Evolutionary conservation across 2,888 invertebrate species (phyloP).

Genomic region (Dermolepida albohirtum): DNA sequence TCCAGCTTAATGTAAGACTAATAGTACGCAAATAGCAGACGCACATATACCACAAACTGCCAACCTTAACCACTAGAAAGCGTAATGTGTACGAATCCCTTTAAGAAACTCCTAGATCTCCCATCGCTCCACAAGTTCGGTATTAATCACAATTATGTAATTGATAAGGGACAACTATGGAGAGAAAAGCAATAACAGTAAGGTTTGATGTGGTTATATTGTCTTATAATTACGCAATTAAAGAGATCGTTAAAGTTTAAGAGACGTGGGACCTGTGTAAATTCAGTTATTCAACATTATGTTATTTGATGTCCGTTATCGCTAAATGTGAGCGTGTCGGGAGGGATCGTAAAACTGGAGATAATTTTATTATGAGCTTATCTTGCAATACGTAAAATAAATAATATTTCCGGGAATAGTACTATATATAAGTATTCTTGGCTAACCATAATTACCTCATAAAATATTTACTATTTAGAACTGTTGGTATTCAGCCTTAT

Average conservation of each 20-base stretch:
- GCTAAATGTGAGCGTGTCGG: not conserved
- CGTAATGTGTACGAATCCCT: conserved; percentile 28
- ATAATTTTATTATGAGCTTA: no score
- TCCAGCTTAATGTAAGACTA: conserved; percentile 48
- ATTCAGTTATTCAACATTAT: conserved; percentile 19
- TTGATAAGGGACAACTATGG: conserved; percentile 13
- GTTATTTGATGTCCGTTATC: conserved; percentile 19
- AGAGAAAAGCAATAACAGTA: conserved; percentile 1
- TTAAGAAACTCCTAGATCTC: not conserved
- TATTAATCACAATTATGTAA: conserved; percentile 25
- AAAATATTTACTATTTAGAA: no score
- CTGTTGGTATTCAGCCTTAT: no score
- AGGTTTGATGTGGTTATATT: conserved; percentile 21
- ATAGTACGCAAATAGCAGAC: conserved; percentile 50
- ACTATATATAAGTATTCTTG: no score
- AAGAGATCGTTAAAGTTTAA: conserved; percentile 22
- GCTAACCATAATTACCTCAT: no score
- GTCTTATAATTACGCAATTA: conserved; percentile 22
- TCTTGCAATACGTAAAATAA: no score
- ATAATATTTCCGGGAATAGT: no score
- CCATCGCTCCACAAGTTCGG: no score
- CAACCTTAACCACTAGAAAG: no score
- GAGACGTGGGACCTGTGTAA: conserved; percentile 4
- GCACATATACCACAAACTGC: no score
- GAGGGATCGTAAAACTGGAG: no score